phyloP scores from a whole-genome alignment of 2,888 invertebrate species.

The Beris morrisii region DNA sequence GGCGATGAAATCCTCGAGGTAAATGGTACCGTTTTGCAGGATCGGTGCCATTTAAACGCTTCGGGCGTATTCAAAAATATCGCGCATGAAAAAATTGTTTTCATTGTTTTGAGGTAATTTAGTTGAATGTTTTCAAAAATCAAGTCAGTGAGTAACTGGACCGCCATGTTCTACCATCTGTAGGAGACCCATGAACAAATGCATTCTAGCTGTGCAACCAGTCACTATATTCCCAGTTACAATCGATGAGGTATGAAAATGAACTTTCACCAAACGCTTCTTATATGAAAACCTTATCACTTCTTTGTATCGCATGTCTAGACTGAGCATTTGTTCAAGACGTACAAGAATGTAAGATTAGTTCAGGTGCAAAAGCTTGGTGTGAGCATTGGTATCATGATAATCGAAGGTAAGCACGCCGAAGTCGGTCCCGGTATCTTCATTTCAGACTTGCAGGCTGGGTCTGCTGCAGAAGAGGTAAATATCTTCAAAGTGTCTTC shows the following conservation, averaged over 20 bases:
- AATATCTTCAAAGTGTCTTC: constrained; percentile 22
- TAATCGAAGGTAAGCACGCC: constrained; percentile 90
- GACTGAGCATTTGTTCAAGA: constrained; percentile 45
- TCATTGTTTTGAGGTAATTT: constrained; percentile 79
- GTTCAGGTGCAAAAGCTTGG: constrained; percentile 82
- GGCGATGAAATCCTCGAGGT: constrained; percentile 97
- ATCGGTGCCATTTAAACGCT: constrained; percentile 94
- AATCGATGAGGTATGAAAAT: constrained; percentile 71
- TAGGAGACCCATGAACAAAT: constrained; percentile 64
- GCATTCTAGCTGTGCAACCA: constrained; percentile 88
- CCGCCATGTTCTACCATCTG: constrained; percentile 7
- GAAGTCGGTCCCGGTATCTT: constrained; percentile 92
- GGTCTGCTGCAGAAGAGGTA: constrained; percentile 85
- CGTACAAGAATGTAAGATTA: constrained; percentile 77
- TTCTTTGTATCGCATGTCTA: constrained; percentile 5
- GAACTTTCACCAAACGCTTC: background rate
- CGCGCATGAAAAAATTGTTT: constrained; percentile 78
- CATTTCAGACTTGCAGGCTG: constrained; percentile 89
- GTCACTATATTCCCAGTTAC: constrained; percentile 82
- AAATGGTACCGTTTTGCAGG: constrained; percentile 91
- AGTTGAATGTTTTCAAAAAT: background rate
- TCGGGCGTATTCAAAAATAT: constrained; percentile 93
- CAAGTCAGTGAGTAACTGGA: background rate
- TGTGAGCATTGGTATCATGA: constrained; percentile 85
- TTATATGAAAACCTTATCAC: background rate